Percentiles rank a stretch among this genome's conserved stretches.
phyloP scores from a whole-genome alignment of 1,140 invertebrate species.

The Papilio polyxenes region DNA sequence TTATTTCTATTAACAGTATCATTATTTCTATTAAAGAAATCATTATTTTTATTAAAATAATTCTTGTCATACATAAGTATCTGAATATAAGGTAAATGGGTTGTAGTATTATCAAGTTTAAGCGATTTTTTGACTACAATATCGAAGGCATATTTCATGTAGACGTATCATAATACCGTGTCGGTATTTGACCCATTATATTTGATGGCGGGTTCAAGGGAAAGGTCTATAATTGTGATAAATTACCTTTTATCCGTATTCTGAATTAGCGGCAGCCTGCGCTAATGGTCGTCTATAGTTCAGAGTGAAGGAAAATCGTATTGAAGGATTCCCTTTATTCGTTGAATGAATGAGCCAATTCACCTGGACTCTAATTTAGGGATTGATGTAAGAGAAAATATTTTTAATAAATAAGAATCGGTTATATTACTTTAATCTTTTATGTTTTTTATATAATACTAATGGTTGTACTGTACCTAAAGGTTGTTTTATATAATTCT shows the following conservation, averaged over 20 bases:
- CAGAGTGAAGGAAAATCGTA: slow-evolving; percentile 50
- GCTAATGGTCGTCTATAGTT: slow-evolving; percentile 62
- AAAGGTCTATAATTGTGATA: slow-evolving; percentile 70
- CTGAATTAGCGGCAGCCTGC: slow-evolving; percentile 61
- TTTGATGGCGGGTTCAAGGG: slow-evolving; percentile 38
- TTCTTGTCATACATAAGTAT: too few species aligned
- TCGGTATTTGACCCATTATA: slow-evolving; percentile 34
- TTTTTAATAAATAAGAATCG: slow-evolving; percentile 12
- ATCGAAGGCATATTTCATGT: not conserved
- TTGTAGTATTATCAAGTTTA: not conserved
- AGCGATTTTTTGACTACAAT: not conserved
- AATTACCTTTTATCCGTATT: slow-evolving; percentile 63
- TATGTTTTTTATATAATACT: too few species aligned
- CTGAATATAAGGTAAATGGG: not conserved
- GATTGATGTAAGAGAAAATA: slow-evolving; percentile 19
- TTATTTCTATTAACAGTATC: not conserved
- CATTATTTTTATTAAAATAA: too few species aligned
- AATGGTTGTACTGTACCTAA: too few species aligned
- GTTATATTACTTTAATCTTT: not conserved
- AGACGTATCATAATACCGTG: slow-evolving; percentile 26
- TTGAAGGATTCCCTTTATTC: slow-evolving; percentile 45
- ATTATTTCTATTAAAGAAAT: not conserved
- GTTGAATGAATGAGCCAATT: slow-evolving; percentile 6
- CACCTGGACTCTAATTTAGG: slow-evolving; percentile 34
- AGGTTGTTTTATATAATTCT: too few species aligned